Percentiles rank a stretch among this genome's conserved stretches.
These are phyloP conservation scores for Holotrichia oblita DNA, from an alignment of 1,140 invertebrate species.

Conservation along the genomic window DNA sequence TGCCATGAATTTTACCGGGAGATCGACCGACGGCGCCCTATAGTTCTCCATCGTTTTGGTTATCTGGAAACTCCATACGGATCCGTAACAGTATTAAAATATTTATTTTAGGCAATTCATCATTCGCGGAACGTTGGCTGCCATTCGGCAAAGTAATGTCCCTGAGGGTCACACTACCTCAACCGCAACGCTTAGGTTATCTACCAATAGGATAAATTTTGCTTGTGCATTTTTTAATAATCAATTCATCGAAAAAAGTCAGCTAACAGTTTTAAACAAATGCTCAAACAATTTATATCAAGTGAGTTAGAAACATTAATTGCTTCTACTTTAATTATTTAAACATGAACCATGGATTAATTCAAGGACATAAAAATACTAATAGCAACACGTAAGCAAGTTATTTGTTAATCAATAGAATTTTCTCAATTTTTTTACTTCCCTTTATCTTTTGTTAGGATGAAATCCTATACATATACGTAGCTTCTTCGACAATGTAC, in stretches of 20 bases:
- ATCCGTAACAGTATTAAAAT: conserved; percentile 39
- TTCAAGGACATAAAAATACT: no score
- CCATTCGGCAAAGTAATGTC: conserved; percentile 12
- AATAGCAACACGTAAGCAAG: no score
- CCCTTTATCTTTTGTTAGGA: no score
- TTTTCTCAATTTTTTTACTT: no score
- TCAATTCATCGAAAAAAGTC: background rate
- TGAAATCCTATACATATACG: no score
- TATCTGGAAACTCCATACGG: conserved; percentile 33
- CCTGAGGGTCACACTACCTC: conserved; percentile 10
- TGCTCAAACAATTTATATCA: background rate
- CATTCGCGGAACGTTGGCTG: conserved; percentile 33
- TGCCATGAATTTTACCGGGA: conserved; percentile 9
- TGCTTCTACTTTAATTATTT: no score
- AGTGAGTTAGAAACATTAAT: no score
- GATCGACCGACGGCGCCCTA: background rate
- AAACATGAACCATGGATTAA: no score
- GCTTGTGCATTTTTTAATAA: background rate
- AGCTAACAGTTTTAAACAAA: background rate
- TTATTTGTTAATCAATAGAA: no score
- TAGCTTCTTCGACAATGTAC: no score
- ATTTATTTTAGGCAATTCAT: conserved; percentile 40
- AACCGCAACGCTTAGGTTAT: background rate
- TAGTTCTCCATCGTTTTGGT: background rate
- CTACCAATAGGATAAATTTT: background rate